These are phyloP conservation scores for Apistogramma diplotaenia DNA, from an alignment of 2,113 vertebrate genomes.

Conservation along the genomic window DNA sequence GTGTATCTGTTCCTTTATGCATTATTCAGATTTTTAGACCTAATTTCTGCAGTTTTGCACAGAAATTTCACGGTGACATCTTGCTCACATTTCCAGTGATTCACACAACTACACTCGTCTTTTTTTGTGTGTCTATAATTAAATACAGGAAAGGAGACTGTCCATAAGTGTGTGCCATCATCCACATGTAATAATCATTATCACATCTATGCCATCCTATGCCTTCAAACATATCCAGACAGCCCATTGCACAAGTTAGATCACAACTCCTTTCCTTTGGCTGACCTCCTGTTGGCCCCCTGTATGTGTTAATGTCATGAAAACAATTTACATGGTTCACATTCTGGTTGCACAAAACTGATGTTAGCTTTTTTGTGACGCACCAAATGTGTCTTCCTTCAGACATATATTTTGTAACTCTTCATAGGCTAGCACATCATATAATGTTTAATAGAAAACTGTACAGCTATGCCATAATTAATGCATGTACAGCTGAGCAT, in stretches of 20 bases:
- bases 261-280: background rate
- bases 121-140: background rate
- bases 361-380: background rate
- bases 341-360: background rate
- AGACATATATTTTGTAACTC: background rate
- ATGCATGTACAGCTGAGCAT: fast-evolving
- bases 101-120: background rate
- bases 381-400: background rate
- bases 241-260: background rate
- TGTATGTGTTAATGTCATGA: background rate
- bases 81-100: too few species aligned
- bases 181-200: background rate
- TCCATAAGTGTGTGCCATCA: background rate
- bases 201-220: background rate
- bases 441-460: background rate
- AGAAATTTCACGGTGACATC: too few species aligned
- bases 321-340: background rate
- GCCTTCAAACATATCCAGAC: fast-evolving
- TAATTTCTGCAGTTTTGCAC: background rate
- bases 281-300: background rate
- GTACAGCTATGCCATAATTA: background rate
- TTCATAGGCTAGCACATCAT: background rate
- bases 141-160: background rate
- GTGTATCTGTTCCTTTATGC: background rate
- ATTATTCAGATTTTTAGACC: background rate